Evolutionary conservation across 1,140 invertebrate species (phyloP), one percentile per base, ranked within the genome.

Genomic region (Drosophila bocki): DNA sequence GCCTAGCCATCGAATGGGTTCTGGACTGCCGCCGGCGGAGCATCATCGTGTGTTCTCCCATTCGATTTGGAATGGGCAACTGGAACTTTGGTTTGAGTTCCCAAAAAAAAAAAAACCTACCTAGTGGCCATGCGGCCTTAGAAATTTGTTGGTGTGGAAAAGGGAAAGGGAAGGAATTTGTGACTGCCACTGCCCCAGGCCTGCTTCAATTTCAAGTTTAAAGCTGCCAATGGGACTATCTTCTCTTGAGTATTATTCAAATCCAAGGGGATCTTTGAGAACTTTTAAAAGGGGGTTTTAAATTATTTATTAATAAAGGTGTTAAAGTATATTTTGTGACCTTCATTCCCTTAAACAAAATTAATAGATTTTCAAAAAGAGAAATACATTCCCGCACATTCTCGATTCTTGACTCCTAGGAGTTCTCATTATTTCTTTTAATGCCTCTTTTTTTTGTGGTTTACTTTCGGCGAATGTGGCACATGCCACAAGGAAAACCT

Each of bases 381-480:
- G 26, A 32, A 58, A 17, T 33, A 15, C 19, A 35, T 51, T 59
- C 65, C 50, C 56, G 32, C 26, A 15, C 26, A 35, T 51, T 60
- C 65, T 57, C 48, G 22, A 42, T 57, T 62, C 41, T 9, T 7
- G 22, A 59, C 22, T 53, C 35, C 48, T 60, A 69, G 60, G 19
- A 50, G 58, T 47, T 61, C 48, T 59, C 35, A 77, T 74, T 74
- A 50, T 50, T 50, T 29, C n/a, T 48, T 35, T 7, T 7, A n/a
- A 0, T n/a, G 13, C 12, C 9, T 51, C 19, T 60, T 65, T 37
- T 53, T 41, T 60, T 58, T 32, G 76, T 82, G 83, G 83, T 47
- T 87, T 75, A 87, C 77, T 83, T 87, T 82, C 76, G 53, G 68
- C 39, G 53, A 82, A 82, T 87, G 83, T 80, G 83, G 82, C 79